Evolutionary conservation across 2,113 vertebrate species (phyloP), one percentile per base, ranked within the genome.

Genomic region (Centrocercus urophasianus): DNA sequence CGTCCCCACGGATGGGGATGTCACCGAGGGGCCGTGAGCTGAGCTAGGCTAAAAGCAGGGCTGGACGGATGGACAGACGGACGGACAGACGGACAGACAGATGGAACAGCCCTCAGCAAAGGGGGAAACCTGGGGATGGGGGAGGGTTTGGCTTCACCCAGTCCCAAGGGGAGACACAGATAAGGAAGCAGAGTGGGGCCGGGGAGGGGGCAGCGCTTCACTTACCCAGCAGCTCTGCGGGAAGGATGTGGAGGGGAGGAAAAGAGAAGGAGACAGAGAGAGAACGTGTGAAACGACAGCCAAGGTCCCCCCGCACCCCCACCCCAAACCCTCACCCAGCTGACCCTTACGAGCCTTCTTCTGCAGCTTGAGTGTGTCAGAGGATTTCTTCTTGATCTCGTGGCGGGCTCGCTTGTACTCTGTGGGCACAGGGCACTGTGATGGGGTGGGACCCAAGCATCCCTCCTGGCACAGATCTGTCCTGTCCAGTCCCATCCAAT

Each of bases 311-410:
- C 1, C 20, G 1, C 3, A 42, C 90, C 93, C 78, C 88, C 4
- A 10, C 76, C 56, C 56, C 32, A n/a, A 59, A n/a, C 56, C 60
- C 20, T 15, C 34, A 14, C 60, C 60, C 60, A 10, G 60, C 60
- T 63, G 30, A 99, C 99, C 99, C 99, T 99, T 99, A 90, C 99
- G 98, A 2, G 99, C 99, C 78, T 99, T 99, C 91, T 99, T 99
- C 97, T 99, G 99, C 25, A 99, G 98, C 93, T 99, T 99, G 86
- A 99, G 97, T 1, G 99, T 99, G 94, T 99, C 99, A 0, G 99
- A 98, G 2, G 99, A 99, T 92, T 99, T 99, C 77, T 99, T 99
- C 97, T 99, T 99, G 88, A 99, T 99, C 97, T 99, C 99, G 5
- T 99, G 99, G 50, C 99, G 98, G 54, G 99, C 99, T 75, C 99